phyloP scores from a whole-genome alignment of 2,797 vertebrate genomes.

The Dicrostonyx torquatus region DNA sequence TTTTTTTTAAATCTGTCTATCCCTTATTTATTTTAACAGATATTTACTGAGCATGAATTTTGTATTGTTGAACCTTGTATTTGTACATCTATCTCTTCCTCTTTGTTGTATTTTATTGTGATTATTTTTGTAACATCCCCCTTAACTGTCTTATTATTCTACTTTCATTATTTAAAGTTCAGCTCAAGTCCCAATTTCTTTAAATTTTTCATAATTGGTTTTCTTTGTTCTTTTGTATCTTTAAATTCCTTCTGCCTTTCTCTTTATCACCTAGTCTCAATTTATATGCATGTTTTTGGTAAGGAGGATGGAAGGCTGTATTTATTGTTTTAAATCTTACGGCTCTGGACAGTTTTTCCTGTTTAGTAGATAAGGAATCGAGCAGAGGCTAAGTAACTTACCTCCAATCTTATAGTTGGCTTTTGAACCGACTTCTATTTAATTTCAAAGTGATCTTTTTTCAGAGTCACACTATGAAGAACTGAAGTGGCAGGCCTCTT shows the following conservation, averaged over 20 bases:
- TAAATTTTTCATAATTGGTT: not conserved
- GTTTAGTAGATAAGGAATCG: not conserved
- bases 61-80: not conserved
- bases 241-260: not conserved
- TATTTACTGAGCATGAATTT: not conserved
- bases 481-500: not conserved
- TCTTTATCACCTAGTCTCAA: conserved; percentile 7
- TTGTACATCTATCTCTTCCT: not conserved
- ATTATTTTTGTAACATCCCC: not conserved
- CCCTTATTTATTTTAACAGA: not conserved
- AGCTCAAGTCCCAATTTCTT: not conserved
- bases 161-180: not conserved
- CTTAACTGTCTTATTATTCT: not conserved
- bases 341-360: not conserved
- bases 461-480: not conserved
- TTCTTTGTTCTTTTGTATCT: not conserved
- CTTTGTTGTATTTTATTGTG: not conserved
- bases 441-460: not conserved
- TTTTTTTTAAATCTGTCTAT: not conserved
- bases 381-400: conserved; percentile 18
- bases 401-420: not conserved
- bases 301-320: not conserved
- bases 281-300: not conserved
- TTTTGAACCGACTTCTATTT: not conserved
- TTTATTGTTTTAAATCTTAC: conserved; percentile 12